These are phyloP conservation scores for Lepus oiostolus DNA, from an alignment of 2,797 vertebrate genomes.

Conservation along the genomic window DNA sequence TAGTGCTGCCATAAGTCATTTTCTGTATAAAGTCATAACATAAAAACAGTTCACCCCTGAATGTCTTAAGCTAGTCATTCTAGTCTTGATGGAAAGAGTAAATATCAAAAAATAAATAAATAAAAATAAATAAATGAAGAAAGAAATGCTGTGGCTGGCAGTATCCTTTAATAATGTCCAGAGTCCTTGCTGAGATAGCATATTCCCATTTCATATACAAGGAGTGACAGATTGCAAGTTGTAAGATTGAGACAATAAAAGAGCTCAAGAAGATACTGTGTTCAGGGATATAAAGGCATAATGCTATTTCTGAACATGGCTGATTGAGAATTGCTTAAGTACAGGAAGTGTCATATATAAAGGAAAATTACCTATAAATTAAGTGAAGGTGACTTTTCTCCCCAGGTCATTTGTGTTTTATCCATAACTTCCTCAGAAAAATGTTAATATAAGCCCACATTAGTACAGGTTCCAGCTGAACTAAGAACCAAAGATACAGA, in stretches of 20 bases:
- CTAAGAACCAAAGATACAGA: neutral
- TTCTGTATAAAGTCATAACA: neutral
- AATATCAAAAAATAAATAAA: neutral
- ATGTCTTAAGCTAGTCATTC: slow-evolving; percentile 6
- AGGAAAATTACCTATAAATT: neutral
- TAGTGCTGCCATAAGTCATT: neutral
- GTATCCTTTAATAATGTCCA: slow-evolving; percentile 41
- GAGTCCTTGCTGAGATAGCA: neutral
- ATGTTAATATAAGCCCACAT: neutral
- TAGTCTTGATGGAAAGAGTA: slow-evolving; percentile 44
- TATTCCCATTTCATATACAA: neutral
- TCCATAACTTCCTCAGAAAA: neutral
- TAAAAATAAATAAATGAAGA: neutral
- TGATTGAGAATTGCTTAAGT: neutral
- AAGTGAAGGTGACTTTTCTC: neutral
- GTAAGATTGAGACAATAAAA: neutral
- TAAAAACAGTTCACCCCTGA: slow-evolving; percentile 25
- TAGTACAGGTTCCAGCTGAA: neutral
- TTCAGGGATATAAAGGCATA: neutral
- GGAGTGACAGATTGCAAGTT: neutral
- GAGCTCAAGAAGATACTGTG: neutral
- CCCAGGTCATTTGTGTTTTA: neutral
- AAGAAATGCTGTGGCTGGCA: slow-evolving; percentile 26
- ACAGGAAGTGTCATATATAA: neutral
- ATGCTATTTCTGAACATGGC: neutral